Conservation (phyloP, 2,797 vertebrate species). For the Poecilia picta region DNA sequence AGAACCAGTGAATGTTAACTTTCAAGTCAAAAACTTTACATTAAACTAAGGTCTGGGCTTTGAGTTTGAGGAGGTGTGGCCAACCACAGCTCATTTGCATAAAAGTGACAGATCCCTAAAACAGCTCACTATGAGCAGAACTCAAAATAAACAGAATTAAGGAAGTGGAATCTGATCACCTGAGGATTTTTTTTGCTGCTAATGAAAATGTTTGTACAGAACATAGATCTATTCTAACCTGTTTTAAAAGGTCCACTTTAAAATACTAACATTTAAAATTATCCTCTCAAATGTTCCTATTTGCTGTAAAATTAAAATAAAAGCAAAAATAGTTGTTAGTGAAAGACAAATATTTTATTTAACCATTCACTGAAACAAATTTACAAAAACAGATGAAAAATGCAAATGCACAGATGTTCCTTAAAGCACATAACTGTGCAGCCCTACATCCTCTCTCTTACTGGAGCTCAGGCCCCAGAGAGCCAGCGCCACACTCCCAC, state of each 20-base stretch:
- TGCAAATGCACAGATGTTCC: neutral
- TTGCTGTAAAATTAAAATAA: neutral
- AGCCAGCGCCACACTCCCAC: neutral
- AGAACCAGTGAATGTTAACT: neutral
- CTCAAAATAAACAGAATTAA: too few species aligned
- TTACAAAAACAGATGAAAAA: neutral
- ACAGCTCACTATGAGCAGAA: too few species aligned
- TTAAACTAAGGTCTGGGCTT: neutral
- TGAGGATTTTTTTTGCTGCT: too few species aligned
- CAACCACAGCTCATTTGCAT: too few species aligned
- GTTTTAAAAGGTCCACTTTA: too few species aligned
- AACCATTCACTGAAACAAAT: neutral
- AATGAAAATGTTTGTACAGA: too few species aligned
- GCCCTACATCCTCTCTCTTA: neutral
- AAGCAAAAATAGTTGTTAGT: neutral
- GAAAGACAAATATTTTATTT: neutral
- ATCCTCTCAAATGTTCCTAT: neutral
- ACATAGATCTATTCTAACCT: too few species aligned
- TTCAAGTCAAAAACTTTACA: neutral
- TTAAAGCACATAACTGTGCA: neutral
- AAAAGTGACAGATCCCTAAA: too few species aligned
- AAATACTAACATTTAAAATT: neutral
- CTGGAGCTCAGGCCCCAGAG: conserved; percentile 15
- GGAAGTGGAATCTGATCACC: too few species aligned
- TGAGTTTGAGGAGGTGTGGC: too few species aligned